Evolutionary conservation across 2,797 vertebrate genomes (phyloP), one percentile per base, ranked within the genome.

Genomic region (Scarus forsteni): DNA sequence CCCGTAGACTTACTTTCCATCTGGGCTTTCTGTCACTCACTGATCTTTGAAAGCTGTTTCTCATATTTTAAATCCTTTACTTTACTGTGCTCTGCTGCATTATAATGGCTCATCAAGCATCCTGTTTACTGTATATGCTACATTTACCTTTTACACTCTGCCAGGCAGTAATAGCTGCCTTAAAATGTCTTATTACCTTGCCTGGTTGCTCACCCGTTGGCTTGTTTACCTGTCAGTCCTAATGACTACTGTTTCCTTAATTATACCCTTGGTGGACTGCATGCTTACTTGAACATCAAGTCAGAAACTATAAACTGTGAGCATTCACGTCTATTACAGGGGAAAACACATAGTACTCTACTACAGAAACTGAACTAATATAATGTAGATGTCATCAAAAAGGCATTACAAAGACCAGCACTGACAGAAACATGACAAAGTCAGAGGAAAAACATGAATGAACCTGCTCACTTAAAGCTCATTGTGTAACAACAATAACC

Each of bases 21-120:
- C 43, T 15, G 43, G 13, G 43, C 43, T 44, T 39, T 44, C 3
- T 44, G 43, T 44, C 12, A 44, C 13, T 13, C 14, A 44, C 6
- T 15, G 43, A 14, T 44, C 43, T 14, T 44, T 44, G 43, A 44
- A 15, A 75, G 42, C 66, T 72, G 18, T 66, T 46, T 53, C 19
- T 62, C 14, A 6, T 53, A 43, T 48, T 53, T 42, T 42, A 48
- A 69, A 65, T 49, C 43, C 49, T 50, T 50, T 42, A 27, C 34
- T 53, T n/a, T 34, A 7, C 40, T 16, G 13, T 10, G 40, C 39
- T 60, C 64, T 40, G 70, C 46, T 61, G 70, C 60, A 65, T 15
- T 67, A 75, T 62, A 59, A 8, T 43, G 66, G 43, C 66, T 72
- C 68, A 72, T 78, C 50, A 67, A 40, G 49, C 68, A 43, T 27